Evolutionary conservation across 2,888 invertebrate species (phyloP), one percentile per base, ranked within the genome.

Genomic region (Alentia gelatinosa): DNA sequence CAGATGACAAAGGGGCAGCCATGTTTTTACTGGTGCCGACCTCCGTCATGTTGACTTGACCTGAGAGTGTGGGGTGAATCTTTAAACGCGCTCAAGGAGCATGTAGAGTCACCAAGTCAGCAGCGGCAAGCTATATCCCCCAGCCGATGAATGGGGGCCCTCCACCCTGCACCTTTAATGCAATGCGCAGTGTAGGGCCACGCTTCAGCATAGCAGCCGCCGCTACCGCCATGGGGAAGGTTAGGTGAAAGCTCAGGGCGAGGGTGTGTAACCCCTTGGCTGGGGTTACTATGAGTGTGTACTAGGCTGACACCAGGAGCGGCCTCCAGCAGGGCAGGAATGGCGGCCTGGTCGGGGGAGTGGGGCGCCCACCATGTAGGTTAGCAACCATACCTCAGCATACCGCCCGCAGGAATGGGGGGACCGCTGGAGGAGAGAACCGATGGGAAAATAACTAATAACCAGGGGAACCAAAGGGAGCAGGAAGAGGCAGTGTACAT

Each of bases 201-300:
- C 30, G 30, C 68, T 68, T 26, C 30, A 30, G 68, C 30, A 30
- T 68, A 56, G 56, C n/a, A 56, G 56, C 56, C 56, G n/a, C n/a
- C n/a, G n/a, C n/a, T n/a, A n/a, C n/a, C n/a, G 47, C 68, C 30
- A 12, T 30, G 30, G 33, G 63, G 68, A 68, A 68, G 68, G 68
- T 68, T 19, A 68, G 68, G 68, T 68, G 68, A 68, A 26, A 19
- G 68, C n/a, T 68, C 68, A 12, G 68, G 68, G 68, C n/a, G n/a
- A 68, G 68, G 68, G 30, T 19, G 68, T 68, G 68, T 68, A 40
- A 37, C 83, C 83, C 23, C 83, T 40, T 5, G 33, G 83, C 37
- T 40, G 83, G 30, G 83, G 83, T 83, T 83, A 83, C 83, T 83
- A 83, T 83, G 83, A 68, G 83, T 40, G 83, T 35, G 83, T 83